Conservation (phyloP, 2,888 invertebrate species). For the Nesidiocoris tenuis region DNA sequence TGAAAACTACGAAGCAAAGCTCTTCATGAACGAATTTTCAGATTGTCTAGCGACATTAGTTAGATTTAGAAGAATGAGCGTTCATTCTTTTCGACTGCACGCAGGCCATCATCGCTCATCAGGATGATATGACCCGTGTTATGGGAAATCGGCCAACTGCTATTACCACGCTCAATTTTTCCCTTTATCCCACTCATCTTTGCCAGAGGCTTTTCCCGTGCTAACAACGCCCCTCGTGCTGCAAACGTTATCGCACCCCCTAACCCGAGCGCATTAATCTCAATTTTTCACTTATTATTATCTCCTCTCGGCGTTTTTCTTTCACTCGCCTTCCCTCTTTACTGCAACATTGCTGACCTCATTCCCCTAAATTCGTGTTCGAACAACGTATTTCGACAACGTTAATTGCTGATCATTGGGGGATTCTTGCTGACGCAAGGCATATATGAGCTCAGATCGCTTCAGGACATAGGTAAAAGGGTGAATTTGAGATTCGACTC, state of each 20-base stretch:
- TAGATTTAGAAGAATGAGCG: too few relatives aligned
- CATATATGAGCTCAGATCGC: too few relatives aligned
- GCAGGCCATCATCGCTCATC: conserved; percentile 19
- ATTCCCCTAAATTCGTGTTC: background rate
- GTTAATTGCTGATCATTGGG: background rate
- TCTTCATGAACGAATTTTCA: too few relatives aligned
- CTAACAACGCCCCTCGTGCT: conserved; percentile 1
- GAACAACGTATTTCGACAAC: background rate
- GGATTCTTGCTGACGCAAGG: too few relatives aligned
- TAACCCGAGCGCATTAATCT: conserved; percentile 21
- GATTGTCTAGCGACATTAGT: too few relatives aligned
- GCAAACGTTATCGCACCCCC: conserved; percentile 4
- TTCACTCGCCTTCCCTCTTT: background rate
- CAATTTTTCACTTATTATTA: conserved; percentile 40
- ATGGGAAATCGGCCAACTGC: conserved; percentile 41
- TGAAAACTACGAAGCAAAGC: too few relatives aligned
- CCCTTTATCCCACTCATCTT: background rate
- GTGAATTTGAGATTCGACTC: too few relatives aligned
- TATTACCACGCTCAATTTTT: conserved; percentile 35
- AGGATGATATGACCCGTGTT: conserved; percentile 28
- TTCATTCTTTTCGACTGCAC: too few relatives aligned
- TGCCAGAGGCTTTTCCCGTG: background rate
- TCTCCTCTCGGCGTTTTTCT: conserved; percentile 1
- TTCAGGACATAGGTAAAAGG: too few relatives aligned
- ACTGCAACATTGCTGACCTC: conserved; percentile 14